Evolutionary conservation across 2,888 invertebrate genomes (phyloP).

Genomic region (Horisme vitalbata): DNA sequence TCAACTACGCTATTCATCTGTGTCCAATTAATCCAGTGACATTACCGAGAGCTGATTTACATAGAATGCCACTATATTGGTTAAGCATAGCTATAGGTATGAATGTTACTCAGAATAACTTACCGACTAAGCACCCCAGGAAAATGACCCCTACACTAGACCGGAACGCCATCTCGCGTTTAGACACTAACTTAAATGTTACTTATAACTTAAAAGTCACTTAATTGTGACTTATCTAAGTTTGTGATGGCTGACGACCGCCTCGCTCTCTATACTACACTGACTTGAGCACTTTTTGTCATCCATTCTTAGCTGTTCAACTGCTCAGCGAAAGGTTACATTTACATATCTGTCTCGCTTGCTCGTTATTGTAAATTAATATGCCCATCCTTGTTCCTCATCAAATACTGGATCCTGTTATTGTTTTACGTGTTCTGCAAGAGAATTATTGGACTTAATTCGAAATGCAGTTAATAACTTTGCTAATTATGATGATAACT

Average conservation of each 20-base stretch:
- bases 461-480: constrained; percentile 42
- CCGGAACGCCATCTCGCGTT: constrained; percentile 70
- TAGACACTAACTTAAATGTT: constrained; percentile 50
- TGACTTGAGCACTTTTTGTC: constrained; percentile 75
- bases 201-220: constrained; percentile 64
- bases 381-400: constrained; percentile 44
- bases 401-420: constrained; percentile 68
- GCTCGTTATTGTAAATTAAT: constrained; percentile 39
- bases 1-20: too few species aligned
- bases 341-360: constrained; percentile 54
- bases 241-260: constrained; percentile 60
- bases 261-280: constrained; percentile 69
- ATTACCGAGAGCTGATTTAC: too few species aligned
- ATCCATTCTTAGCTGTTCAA: constrained; percentile 67
- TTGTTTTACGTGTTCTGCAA: constrained; percentile 72
- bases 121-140: constrained; percentile 68
- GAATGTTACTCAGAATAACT: constrained; percentile 42
- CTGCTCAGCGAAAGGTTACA: constrained; percentile 73
- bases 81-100: constrained; percentile 3
- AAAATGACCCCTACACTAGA: constrained; percentile 59
- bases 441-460: constrained; percentile 53
- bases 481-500: constrained; percentile 15
- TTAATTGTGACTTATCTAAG: constrained; percentile 59
- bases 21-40: too few species aligned
- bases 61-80: too few species aligned